A percentile compares a stretch with the other conserved stretches of the same genome.
These are phyloP conservation scores for Drosophila koepferae DNA, from an alignment of 2,888 invertebrate genomes.

Conservation along the genomic window DNA sequence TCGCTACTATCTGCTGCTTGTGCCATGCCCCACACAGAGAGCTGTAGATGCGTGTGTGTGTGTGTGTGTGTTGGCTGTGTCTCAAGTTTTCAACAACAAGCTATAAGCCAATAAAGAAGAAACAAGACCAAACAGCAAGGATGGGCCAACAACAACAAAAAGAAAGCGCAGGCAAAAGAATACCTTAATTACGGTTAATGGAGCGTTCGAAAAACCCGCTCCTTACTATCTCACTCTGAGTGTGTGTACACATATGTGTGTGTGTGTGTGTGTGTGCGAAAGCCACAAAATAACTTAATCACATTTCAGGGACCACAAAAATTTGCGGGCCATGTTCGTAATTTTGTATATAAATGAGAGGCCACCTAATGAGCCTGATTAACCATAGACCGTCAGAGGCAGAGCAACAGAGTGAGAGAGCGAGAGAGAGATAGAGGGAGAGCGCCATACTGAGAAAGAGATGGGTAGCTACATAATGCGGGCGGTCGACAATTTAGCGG, in stretches of 20 bases:
- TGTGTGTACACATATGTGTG: neutral
- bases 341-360: constrained; percentile 83
- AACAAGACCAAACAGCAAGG: constrained; percentile 60
- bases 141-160: constrained; percentile 52
- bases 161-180: constrained; percentile 75
- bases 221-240: constrained; percentile 18
- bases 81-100: constrained; percentile 78
- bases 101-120: constrained; percentile 74
- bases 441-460: neutral
- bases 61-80: constrained; percentile 50
- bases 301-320: constrained; percentile 81
- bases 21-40: constrained; percentile 62
- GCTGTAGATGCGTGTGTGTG: constrained; percentile 49
- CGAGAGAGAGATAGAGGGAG: neutral
- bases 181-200: constrained; percentile 84
- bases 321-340: constrained; percentile 82
- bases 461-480: constrained; percentile 34
- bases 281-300: constrained; percentile 82
- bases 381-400: constrained; percentile 56
- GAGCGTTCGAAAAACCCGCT: constrained; percentile 74
- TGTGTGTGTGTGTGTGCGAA: constrained; percentile 44
- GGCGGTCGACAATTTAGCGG: constrained; percentile 69
- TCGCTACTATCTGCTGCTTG: constrained; percentile 19
- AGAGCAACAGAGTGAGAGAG: constrained; percentile 22
- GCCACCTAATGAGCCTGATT: constrained; percentile 84